Evolutionary conservation across 2,797 vertebrate genomes (phyloP).

Genomic region (Sebastes melanostomus): DNA sequence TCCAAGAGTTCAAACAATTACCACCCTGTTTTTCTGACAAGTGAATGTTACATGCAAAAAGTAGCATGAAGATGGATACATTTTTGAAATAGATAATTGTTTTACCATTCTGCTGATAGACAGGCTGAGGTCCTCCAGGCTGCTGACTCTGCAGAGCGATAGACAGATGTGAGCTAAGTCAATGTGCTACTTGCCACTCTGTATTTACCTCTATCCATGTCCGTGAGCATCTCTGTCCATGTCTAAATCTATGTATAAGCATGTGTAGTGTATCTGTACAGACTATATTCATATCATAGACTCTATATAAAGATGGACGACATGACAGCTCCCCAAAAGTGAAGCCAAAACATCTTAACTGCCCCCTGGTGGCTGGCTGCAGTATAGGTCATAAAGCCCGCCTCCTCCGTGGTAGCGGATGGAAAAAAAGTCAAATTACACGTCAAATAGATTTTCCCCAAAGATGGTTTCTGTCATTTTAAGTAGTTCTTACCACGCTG

Average conservation of each 20-base stretch:
- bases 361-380: too few relatives aligned
- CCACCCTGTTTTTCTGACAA: background rate
- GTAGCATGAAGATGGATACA: background rate
- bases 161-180: conserved; percentile 20
- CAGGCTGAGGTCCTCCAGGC: conserved; percentile 82
- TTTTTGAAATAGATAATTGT: background rate
- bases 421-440: too few relatives aligned
- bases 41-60: background rate
- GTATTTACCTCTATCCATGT: background rate
- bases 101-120: conserved; percentile 97
- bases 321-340: too few relatives aligned
- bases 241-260: background rate
- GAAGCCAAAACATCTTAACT: too few relatives aligned
- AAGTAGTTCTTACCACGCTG: too few relatives aligned
- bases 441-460: too few relatives aligned
- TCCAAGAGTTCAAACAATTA: background rate
- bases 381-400: too few relatives aligned
- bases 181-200: background rate
- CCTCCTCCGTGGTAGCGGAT: too few relatives aligned
- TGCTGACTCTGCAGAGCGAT: conserved; percentile 71
- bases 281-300: background rate
- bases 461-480: too few relatives aligned
- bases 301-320: too few relatives aligned
- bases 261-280: background rate
- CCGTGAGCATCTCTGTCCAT: background rate